These are phyloP conservation scores for Cercopithecus mona DNA, from an alignment of 2,113 vertebrate genomes.

Conservation along the genomic window DNA sequence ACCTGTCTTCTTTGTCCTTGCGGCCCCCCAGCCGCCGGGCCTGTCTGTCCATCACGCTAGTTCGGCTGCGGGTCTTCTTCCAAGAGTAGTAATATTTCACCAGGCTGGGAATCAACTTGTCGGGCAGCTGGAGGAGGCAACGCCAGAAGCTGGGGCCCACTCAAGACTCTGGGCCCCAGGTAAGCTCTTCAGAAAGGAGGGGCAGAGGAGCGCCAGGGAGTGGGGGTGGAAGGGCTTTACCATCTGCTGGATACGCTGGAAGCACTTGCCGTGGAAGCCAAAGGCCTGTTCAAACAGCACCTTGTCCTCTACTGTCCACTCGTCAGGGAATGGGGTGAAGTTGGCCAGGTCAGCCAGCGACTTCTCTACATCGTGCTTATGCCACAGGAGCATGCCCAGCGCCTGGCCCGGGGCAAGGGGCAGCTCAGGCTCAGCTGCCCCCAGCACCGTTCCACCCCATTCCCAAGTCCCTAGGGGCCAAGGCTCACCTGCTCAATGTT, in stretches of 20 bases:
- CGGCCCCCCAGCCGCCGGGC: constrained; percentile 91
- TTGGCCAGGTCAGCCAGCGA: constrained; percentile 89
- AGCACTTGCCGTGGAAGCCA: constrained; percentile 89
- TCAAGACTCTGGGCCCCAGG: background rate
- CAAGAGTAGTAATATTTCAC: constrained; percentile 96
- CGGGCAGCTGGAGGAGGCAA: constrained; percentile 85
- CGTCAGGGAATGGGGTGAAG: constrained; percentile 89
- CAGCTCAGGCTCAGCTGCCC: background rate
- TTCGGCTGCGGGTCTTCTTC: constrained; percentile 94
- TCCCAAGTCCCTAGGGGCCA: rapidly evolving
- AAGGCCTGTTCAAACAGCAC: constrained; percentile 90
- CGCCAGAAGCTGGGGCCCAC: background rate
- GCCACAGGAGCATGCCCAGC: constrained; percentile 89
- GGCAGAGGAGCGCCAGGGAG: background rate
- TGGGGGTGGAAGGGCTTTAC: constrained; percentile 67
- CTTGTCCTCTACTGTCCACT: constrained; percentile 90
- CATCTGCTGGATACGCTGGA: constrained; percentile 90
- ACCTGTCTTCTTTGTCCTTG: constrained; percentile 93
- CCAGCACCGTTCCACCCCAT: background rate
- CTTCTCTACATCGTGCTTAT: constrained; percentile 89
- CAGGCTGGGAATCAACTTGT: constrained; percentile 93
- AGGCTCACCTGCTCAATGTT: constrained; percentile 92
- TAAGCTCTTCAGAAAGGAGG: background rate
- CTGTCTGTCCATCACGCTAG: constrained; percentile 95
- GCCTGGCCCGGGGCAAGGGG: constrained; percentile 72